Conservation (phyloP, 1,140 invertebrate genomes). For the Triops cancriformis region DNA sequence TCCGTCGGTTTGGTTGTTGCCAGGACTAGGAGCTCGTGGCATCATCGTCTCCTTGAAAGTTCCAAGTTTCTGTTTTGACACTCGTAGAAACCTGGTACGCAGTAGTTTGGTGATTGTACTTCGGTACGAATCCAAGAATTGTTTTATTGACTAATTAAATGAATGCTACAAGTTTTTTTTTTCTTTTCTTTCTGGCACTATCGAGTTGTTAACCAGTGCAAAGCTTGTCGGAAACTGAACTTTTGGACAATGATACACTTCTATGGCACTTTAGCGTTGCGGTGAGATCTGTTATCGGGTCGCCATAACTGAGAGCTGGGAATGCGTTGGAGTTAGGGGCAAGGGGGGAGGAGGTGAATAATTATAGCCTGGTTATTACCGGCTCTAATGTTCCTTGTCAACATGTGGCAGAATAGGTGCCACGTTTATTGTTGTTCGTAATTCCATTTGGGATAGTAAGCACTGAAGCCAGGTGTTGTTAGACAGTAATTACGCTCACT, state of each 20-base stretch:
- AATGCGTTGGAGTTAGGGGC: background rate
- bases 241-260: background rate
- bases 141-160: background rate
- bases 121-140: background rate
- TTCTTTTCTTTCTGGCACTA: background rate
- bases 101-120: background rate
- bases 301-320: background rate
- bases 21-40: background rate
- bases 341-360: background rate
- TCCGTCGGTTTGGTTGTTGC: background rate
- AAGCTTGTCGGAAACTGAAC: background rate
- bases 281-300: background rate
- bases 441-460: slow-evolving; percentile 8
- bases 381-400: background rate
- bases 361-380: background rate
- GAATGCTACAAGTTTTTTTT: background rate
- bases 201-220: background rate
- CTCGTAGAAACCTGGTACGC: background rate
- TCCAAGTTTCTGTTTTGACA: background rate
- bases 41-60: background rate
- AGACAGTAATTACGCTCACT: background rate
- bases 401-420: background rate
- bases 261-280: background rate
- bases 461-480: background rate
- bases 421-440: slow-evolving; percentile 10